Percentiles rank a stretch among this genome's conserved stretches.
Conservation (phyloP, 2,113 vertebrate genomes). For the Gymnobelideus leadbeateri region DNA sequence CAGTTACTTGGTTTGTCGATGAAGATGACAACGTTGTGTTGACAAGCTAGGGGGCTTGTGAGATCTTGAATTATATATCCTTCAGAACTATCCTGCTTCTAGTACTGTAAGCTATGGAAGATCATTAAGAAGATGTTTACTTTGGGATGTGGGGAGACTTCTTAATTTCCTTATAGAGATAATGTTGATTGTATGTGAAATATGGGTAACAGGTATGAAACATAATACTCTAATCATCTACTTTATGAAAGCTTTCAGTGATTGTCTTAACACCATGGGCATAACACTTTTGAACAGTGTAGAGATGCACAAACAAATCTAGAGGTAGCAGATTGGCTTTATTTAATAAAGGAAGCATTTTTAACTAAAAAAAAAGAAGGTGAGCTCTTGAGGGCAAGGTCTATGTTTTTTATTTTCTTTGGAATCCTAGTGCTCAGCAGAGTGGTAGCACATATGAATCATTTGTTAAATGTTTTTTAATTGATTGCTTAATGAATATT, state of each 20-base stretch:
- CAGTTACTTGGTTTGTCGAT: constrained; percentile 55
- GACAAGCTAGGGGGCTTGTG: constrained; percentile 27
- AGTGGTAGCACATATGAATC: background rate
- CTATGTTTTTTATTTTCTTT: background rate
- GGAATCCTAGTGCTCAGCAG: background rate
- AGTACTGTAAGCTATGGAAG: constrained; percentile 18
- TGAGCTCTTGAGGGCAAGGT: background rate
- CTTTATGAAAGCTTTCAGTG: constrained; percentile 36
- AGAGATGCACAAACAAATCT: constrained; percentile 67
- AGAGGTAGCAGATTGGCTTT: no score
- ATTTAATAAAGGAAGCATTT: constrained; percentile 85
- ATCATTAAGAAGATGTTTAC: constrained; percentile 5
- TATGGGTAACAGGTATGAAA: constrained; percentile 16
- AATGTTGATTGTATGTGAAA: constrained; percentile 30
- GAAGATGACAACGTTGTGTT: constrained; percentile 25
- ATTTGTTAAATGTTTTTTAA: background rate
- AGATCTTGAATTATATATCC: constrained; percentile 35
- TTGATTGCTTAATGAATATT: background rate
- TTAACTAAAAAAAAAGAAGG: constrained; percentile 60
- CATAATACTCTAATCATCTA: constrained; percentile 37
- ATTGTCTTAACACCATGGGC: constrained; percentile 58
- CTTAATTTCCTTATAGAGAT: constrained; percentile 45
- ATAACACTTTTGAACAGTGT: constrained; percentile 36
- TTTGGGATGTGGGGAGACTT: constrained; percentile 38
- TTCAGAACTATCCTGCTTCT: constrained; percentile 50